A percentile compares a stretch with the other conserved stretches of the same genome.
These are phyloP conservation scores for Palythoa caribaeorum DNA, from an alignment of 92 coral and sea anemone species.

Conservation along the genomic window DNA sequence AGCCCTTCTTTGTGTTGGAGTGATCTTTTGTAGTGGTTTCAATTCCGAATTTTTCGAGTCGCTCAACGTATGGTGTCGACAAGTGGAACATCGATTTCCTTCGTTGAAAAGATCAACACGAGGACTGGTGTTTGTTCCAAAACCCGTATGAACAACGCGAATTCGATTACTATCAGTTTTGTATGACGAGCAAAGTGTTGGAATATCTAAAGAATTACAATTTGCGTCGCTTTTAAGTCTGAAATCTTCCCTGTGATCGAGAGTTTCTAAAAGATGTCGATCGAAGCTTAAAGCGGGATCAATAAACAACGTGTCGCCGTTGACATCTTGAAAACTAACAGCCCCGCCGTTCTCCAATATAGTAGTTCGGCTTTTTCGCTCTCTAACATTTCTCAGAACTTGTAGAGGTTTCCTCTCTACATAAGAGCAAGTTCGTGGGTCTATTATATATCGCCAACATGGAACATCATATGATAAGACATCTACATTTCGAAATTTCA, in stretches of 20 bases:
- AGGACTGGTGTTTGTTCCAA: slow-evolving; percentile 8
- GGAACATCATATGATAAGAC: slow-evolving; percentile 95
- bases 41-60: slow-evolving; percentile 52
- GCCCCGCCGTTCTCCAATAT: slow-evolving; percentile 81
- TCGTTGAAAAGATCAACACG: slow-evolving; percentile 48
- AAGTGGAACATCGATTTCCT: slow-evolving; percentile 62
- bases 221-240: slow-evolving; percentile 44
- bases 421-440: slow-evolving; percentile 83
- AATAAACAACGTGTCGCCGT: slow-evolving; percentile 72
- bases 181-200: slow-evolving; percentile 56
- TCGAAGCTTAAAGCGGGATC: slow-evolving; percentile 94
- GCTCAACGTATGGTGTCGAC: slow-evolving; percentile 53
- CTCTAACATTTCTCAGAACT: slow-evolving; percentile 62
- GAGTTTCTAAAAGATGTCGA: slow-evolving; percentile 80
- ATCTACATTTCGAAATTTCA: slow-evolving; percentile 85
- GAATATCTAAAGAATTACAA: slow-evolving; percentile 51
- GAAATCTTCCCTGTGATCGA: slow-evolving; percentile 64
- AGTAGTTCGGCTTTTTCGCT: slow-evolving; percentile 65
- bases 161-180: slow-evolving; percentile 72
- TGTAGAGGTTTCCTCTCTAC: slow-evolving; percentile 82
- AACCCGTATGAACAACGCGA: slow-evolving; percentile 67
- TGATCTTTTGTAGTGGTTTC: slow-evolving; percentile 80
- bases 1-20: slow-evolving; percentile 80
- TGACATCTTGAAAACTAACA: slow-evolving; percentile 79
- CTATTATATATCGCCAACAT: slow-evolving; percentile 94